Base-by-base conservation (phyloP, 37 sponge, comb jelly and placozoan species). In the Oopsacas minuta region DNA sequence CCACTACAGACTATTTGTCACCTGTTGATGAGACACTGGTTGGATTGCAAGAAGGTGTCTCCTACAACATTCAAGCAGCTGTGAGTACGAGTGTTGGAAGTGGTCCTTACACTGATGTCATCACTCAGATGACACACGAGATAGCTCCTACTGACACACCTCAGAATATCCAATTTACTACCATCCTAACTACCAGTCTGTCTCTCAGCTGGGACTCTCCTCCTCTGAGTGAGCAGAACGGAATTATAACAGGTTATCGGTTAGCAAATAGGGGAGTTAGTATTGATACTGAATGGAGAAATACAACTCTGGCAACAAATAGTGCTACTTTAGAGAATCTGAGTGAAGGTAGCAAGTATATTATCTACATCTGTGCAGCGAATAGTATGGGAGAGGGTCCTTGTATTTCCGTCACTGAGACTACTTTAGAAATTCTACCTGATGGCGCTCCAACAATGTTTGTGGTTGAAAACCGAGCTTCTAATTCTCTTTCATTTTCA, bases 401-500 rank as follows among this genome's bases (percentile, higher is more conserved):
- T 12, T 61, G 75, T 12, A 61, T n/a, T 25, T n/a, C 28, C 30
- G 32, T 61, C 3, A n/a, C 30, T 10, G 1, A 61, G 20, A 25
- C 17, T 25, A 61, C 75, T 3, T 34, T 61, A 61, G 75, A 61
- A 25, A 3, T 61, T 3, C 7, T 61, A 3, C 75, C 75, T 5
- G 7, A 25, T 3, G 75, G 75, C 5, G 75, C 75, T 12, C 75
- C 75, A 25, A n/a, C 75, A 5, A 61, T 61, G 75, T 12, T 61
- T 25, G 22, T 3, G 1, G 30, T 61, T 12, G 75, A 61, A 34
- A 61, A 61, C 30, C 3, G 20, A 25, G 75, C 75, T 12, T 82
- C 83, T 35, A 81, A 85, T 38, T 37, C 81, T 36, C 5, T 88
- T 23, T 37, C 39, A 20, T 20, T 84, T 39, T 61, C 85, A 20